Evolutionary conservation across 2,113 vertebrate genomes (phyloP), one percentile per base, ranked within the genome.

Genomic region (Platichthys stellatus): DNA sequence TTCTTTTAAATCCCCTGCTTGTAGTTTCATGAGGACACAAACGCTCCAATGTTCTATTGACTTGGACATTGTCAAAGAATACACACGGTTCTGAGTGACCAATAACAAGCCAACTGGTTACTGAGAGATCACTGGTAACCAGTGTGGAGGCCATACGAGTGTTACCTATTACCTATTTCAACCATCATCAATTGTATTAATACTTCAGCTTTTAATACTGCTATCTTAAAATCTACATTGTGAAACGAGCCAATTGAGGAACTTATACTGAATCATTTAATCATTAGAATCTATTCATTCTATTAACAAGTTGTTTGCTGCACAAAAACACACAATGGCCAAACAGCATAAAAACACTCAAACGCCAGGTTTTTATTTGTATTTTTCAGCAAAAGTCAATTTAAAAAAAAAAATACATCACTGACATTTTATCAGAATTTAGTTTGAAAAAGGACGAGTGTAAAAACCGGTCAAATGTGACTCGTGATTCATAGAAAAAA

Each of bases 401-500:
- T 6, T 0, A 18, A 5, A 31, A 49, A 31, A 49, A 9, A n/a
- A 11, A 40, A 43, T 18, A 59, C 53, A 61, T 9, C 3, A n/a
- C 6, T 17, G 67, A 43, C 40, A n/a, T 6, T 13, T 31, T 12
- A 28, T 45, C 43, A 54, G 13, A 57, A 20, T 20, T 13, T 43
- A 11, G 14, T 58, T 38, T 47, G 24, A 76, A 72, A 84, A 18
- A 67, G 26, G 4, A 15, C 1, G 0, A 18, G 7, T 63, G 13
- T 13, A 69, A 26, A 64, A 59, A 76, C 31, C 70, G 3, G 0
- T 5, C 24, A 21, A 38, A 9, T 47, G 45, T 13, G 23, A 63
- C 14, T 64, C 3, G 9, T 53, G 72, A 86, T 86, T 89, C 75
- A 86, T 15, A 74, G 81, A 23, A 23, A 23, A 23, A 23, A 23